Conservation (phyloP, 1,140 invertebrate genomes). For the Neodiprion virginianus region DNA sequence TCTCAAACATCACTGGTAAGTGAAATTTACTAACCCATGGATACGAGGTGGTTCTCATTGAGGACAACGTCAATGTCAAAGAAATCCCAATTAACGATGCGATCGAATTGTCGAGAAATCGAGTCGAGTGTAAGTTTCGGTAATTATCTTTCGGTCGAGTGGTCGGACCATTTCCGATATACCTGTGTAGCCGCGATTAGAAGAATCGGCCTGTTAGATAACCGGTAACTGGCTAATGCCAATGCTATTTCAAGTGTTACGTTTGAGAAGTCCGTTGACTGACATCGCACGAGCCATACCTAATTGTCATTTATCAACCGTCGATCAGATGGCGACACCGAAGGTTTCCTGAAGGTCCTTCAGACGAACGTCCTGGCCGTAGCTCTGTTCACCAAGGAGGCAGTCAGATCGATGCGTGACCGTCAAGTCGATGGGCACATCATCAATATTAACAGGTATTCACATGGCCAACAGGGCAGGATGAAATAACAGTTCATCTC, state of each 20-base stretch:
- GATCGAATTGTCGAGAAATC: background rate
- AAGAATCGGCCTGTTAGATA: background rate
- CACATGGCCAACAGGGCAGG: background rate
- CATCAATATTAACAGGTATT: slow-evolving; percentile 69
- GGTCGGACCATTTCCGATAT: background rate
- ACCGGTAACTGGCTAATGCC: background rate
- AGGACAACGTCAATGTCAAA: background rate
- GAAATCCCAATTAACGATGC: too few relatives aligned
- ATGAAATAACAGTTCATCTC: background rate
- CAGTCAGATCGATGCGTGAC: slow-evolving; percentile 67
- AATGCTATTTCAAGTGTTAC: background rate
- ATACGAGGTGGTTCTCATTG: background rate
- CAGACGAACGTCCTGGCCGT: slow-evolving; percentile 66
- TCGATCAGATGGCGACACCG: background rate
- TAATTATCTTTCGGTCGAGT: slow-evolving; percentile 17
- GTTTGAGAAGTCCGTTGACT: background rate
- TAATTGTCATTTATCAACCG: too few relatives aligned
- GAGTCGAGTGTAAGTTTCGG: slow-evolving; percentile 13
- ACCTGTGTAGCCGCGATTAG: too few relatives aligned
- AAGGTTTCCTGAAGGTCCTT: slow-evolving; percentile 29
- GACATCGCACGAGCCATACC: background rate
- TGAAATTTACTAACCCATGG: slow-evolving; percentile 17
- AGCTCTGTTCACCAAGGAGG: slow-evolving; percentile 63
- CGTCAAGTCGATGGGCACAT: slow-evolving; percentile 70
- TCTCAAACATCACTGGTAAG: slow-evolving; percentile 47